phyloP scores from a whole-genome alignment of 2,113 vertebrate species.

The Puffinus mauretanicus region DNA sequence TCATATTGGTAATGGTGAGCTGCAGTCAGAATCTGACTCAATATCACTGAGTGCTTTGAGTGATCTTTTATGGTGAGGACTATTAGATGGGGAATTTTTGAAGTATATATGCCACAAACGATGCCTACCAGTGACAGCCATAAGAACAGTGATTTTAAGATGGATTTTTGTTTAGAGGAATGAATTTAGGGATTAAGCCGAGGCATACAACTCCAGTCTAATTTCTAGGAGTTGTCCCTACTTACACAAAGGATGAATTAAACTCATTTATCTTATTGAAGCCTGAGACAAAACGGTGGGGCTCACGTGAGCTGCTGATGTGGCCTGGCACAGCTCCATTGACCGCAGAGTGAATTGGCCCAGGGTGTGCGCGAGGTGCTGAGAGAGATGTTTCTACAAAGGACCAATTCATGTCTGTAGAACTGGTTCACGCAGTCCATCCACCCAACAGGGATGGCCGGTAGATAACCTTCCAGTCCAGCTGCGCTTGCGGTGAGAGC shows the following conservation, averaged over 20 bases:
- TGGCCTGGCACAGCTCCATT: background rate
- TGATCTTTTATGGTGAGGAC: background rate
- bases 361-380: background rate
- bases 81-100: background rate
- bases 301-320: background rate
- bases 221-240: constrained; percentile 5
- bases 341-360: background rate
- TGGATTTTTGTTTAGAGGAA: background rate
- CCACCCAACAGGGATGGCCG: accelerated
- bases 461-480: background rate
- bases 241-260: constrained; percentile 48
- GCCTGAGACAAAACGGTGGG: background rate
- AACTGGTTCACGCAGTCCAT: too few relatives aligned
- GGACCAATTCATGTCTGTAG: background rate
- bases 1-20: background rate
- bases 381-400: background rate
- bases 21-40: background rate
- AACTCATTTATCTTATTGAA: constrained; percentile 42
- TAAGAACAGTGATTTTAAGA: background rate
- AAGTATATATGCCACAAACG: background rate
- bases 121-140: background rate
- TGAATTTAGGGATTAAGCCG: background rate
- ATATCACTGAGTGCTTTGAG: background rate
- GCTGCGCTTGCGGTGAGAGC: background rate
- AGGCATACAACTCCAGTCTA: background rate